A percentile compares a stretch with the other conserved stretches of the same genome.
phyloP scores from a whole-genome alignment of 2,113 vertebrate species.

The Pterophyllum scalare region DNA sequence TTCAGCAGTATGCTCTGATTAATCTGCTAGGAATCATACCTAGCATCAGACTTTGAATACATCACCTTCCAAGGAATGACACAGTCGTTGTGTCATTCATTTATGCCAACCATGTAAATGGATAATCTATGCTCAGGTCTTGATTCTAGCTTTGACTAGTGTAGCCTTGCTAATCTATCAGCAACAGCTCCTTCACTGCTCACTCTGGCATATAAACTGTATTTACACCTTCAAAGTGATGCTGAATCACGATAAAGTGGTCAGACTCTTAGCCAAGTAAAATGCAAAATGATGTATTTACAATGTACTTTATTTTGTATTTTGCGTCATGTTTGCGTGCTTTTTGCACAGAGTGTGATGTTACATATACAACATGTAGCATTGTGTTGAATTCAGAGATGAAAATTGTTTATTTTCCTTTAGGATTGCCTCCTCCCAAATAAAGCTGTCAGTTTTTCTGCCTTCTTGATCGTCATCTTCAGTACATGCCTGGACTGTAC shows the following conservation, averaged over 20 bases:
- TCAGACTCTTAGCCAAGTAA: conserved; percentile 26
- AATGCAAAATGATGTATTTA: conserved; percentile 30
- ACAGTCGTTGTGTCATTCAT: conserved; percentile 3
- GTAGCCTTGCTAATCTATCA: conserved; percentile 57
- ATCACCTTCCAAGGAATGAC: conserved; percentile 17
- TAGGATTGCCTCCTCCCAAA: conserved; percentile 2
- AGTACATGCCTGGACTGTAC: conserved; percentile 71
- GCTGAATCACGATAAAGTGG: conserved; percentile 5
- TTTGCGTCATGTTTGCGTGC: conserved; percentile 29
- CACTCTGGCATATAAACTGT: conserved; percentile 10
- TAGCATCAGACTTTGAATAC: conserved; percentile 16
- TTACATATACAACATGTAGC: conserved; percentile 24
- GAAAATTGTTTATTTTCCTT: conserved; percentile 6
- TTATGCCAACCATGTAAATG: conserved; percentile 40
- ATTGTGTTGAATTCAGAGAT: conserved; percentile 18
- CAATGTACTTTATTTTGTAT: conserved; percentile 35
- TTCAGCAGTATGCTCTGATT: conserved; percentile 10
- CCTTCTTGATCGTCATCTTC: conserved; percentile 77
- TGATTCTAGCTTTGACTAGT: conserved; percentile 60
- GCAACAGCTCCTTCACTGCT: conserved; percentile 13
- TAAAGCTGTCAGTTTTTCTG: conserved; percentile 32
- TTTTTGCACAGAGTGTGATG: conserved; percentile 32
- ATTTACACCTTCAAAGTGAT: conserved; percentile 36
- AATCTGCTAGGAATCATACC: conserved; percentile 13
- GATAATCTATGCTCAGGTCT: conserved; percentile 63